Evolutionary conservation across 1,140 invertebrate genomes (phyloP).

Genomic region (Trypoxylus dichotomus): DNA sequence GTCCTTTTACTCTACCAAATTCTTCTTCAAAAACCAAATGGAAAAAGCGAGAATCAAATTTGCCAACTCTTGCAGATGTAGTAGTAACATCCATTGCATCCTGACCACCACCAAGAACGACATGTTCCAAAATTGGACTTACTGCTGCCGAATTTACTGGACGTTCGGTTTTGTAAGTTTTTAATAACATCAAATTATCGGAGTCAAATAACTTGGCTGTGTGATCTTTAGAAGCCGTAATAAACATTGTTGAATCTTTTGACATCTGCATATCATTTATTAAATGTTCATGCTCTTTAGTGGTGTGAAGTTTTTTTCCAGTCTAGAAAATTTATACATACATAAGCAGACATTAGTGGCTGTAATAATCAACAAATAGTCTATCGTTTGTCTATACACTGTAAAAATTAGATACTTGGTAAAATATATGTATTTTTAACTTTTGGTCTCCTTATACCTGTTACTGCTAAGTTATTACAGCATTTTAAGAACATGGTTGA

Average conservation of each 20-base stretch:
- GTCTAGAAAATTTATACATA: constrained; percentile 63
- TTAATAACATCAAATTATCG: constrained; percentile 79
- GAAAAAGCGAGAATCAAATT: constrained; percentile 98
- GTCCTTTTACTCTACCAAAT: constrained; percentile 96
- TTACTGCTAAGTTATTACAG: neutral
- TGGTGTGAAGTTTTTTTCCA: constrained; percentile 75
- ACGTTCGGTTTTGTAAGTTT: constrained; percentile 94
- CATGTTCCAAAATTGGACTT: constrained; percentile 92
- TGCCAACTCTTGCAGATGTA: constrained; percentile 91
- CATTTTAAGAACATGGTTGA: no score
- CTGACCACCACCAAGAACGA: constrained; percentile 95
- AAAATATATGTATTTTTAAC: neutral
- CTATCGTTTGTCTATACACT: no score
- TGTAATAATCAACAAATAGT: neutral
- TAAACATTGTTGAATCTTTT: constrained; percentile 93
- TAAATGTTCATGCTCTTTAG: constrained; percentile 78
- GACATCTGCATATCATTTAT: constrained; percentile 97
- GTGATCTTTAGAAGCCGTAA: constrained; percentile 93
- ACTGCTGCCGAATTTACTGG: constrained; percentile 96
- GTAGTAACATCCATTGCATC: constrained; percentile 99
- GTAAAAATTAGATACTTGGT: neutral
- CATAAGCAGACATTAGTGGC: neutral
- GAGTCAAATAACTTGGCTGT: constrained; percentile 94
- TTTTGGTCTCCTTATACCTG: neutral
- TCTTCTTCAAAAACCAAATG: constrained; percentile 99